A percentile compares a stretch with the other conserved stretches of the same genome.
These are phyloP conservation scores for Ardeotis arabs DNA, from an alignment of 2,113 vertebrate genomes.

Conservation along the genomic window DNA sequence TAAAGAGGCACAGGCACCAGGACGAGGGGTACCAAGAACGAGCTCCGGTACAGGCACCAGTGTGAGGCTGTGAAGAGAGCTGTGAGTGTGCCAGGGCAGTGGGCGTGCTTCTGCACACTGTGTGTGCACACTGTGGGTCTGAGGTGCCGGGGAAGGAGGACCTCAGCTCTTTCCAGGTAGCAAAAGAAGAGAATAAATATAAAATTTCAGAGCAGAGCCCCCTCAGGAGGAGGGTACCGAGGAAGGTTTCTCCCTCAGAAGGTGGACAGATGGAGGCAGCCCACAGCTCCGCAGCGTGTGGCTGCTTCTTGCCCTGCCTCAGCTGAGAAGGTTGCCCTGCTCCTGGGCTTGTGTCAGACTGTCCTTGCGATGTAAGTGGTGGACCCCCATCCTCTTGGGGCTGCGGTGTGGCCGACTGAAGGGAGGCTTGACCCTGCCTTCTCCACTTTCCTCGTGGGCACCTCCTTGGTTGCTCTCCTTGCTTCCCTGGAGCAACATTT, in stretches of 20 bases:
- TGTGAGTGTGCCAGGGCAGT: background rate
- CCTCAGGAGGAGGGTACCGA: background rate
- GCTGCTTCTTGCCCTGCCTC: constrained; percentile 44
- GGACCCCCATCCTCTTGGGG: constrained; percentile 96
- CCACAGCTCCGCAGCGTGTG: background rate
- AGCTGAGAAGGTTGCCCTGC: constrained; percentile 94
- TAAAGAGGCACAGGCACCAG: constrained; percentile 33
- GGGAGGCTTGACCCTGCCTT: constrained; percentile 66
- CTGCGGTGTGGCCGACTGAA: constrained; percentile 84
- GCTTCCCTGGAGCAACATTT: constrained; percentile 75
- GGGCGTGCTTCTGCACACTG: background rate
- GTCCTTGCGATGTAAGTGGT: constrained; percentile 96
- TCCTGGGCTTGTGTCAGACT: constrained; percentile 95
- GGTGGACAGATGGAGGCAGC: background rate
- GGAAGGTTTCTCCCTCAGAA: background rate
- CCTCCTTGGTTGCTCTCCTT: constrained; percentile 33
- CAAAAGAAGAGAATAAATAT: constrained; percentile 57
- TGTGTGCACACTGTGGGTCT: background rate
- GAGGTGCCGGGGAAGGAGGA: background rate
- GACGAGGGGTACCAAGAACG: constrained; percentile 20
- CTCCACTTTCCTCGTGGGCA: constrained; percentile 32
- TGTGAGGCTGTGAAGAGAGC: constrained; percentile 47
- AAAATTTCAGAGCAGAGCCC: constrained; percentile 20
- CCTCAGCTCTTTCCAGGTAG: constrained; percentile 37
- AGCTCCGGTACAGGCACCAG: constrained; percentile 30